phyloP scores from a whole-genome alignment of 2,797 vertebrate genomes.

The Phyllotis vaccarum region DNA sequence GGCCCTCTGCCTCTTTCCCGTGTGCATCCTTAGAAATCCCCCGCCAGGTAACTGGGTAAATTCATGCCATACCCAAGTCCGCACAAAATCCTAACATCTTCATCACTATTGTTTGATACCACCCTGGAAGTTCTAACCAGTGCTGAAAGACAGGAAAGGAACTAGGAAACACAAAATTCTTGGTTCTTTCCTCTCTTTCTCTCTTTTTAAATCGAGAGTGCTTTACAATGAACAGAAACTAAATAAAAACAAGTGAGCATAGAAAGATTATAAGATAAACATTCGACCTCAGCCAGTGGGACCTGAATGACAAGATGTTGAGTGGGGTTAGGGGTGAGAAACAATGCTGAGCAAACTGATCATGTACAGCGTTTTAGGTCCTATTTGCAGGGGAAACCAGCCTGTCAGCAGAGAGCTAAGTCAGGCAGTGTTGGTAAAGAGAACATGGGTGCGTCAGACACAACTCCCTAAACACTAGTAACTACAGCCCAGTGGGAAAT shows the following conservation, averaged over 20 bases:
- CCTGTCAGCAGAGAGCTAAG: not conserved
- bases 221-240: not conserved
- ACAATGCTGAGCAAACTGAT: not conserved
- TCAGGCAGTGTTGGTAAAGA: not conserved
- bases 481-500: too few species aligned
- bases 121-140: not conserved
- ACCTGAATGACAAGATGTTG: not conserved
- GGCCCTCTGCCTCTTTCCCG: too few species aligned
- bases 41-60: too few species aligned
- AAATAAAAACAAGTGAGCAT: not conserved
- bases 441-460: not conserved
- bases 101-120: not conserved
- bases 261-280: not conserved
- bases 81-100: too few species aligned
- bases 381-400: too few species aligned
- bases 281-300: not conserved
- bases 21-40: too few species aligned
- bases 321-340: not conserved
- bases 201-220: not conserved
- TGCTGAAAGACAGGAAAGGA: not conserved
- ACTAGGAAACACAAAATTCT: not conserved
- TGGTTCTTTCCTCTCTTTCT: not conserved
- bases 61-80: too few species aligned
- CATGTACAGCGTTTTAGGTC: not conserved
- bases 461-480: not conserved